phyloP scores from a whole-genome alignment of 1,140 invertebrate genomes.

The Drosophila lini region DNA sequence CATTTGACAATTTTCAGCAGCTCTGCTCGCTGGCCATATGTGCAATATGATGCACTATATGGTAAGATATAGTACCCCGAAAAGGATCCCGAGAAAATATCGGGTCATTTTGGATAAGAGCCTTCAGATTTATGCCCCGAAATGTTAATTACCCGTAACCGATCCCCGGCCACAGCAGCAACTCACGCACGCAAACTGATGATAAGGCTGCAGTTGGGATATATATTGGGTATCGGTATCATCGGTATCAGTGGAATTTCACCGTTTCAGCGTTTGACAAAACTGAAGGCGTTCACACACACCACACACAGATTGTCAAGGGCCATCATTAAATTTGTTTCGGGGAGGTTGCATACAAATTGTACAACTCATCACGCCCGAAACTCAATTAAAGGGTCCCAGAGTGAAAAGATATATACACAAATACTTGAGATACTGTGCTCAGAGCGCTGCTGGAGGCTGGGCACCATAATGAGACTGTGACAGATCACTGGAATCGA shows the following conservation, averaged over 20 bases:
- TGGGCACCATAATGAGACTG: constrained; percentile 36
- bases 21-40: constrained; percentile 26
- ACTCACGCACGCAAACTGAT: constrained; percentile 48
- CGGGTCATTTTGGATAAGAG: constrained; percentile 26
- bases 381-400: constrained; percentile 39
- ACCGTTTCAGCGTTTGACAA: constrained; percentile 39
- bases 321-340: constrained; percentile 36
- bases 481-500: constrained; percentile 41
- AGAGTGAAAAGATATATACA: not conserved
- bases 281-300: constrained; percentile 51
- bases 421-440: not conserved
- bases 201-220: constrained; percentile 49
- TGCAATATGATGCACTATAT: constrained; percentile 8
- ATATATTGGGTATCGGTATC: constrained; percentile 6
- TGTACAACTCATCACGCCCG: constrained; percentile 25
- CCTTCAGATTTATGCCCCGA: constrained; percentile 71
- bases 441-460: constrained; percentile 1
- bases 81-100: not conserved
- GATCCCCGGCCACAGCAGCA: constrained; percentile 53
- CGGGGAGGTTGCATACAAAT: constrained; percentile 40
- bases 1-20: constrained; percentile 40
- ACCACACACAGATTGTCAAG: constrained; percentile 21
- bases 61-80: not conserved
- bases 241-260: constrained; percentile 28
- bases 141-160: constrained; percentile 78